Conservation (phyloP, 2,797 vertebrate genomes). For the Sciaenops ocellatus region DNA sequence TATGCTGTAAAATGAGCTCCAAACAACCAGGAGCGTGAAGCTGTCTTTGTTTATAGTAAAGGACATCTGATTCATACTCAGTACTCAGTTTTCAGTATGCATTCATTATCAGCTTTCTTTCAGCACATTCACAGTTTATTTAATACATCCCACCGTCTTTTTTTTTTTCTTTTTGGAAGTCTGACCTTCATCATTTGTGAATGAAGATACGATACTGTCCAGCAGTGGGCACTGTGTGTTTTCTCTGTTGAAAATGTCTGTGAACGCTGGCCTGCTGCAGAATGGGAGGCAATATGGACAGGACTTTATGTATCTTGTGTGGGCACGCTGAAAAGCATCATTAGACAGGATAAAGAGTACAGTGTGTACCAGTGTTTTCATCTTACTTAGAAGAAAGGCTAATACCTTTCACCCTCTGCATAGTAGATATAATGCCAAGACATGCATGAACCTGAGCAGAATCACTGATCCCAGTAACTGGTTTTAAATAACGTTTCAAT, state of each 20-base stretch:
- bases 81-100: not conserved
- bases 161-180: constrained; percentile 20
- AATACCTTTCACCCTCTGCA: constrained; percentile 7
- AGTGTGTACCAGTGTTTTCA: constrained; percentile 40
- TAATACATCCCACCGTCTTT: constrained; percentile 16
- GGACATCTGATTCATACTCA: not conserved
- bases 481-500: constrained; percentile 52
- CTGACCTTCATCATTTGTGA: constrained; percentile 81
- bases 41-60: constrained; percentile 19
- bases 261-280: constrained; percentile 67
- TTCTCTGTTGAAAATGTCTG: constrained; percentile 45
- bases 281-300: constrained; percentile 53
- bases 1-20: not conserved
- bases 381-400: not conserved
- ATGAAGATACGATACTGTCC: constrained; percentile 67
- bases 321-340: constrained; percentile 29
- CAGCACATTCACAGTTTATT: constrained; percentile 14
- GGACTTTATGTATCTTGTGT: constrained; percentile 43
- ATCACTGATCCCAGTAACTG: constrained; percentile 31
- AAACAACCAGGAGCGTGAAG: constrained; percentile 19
- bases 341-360: constrained; percentile 33
- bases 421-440: constrained; percentile 1
- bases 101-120: constrained; percentile 12
- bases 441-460: not conserved
- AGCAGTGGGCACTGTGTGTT: constrained; percentile 82